phyloP scores from a whole-genome alignment of 2,113 vertebrate genomes.

The Craseonycteris thonglongyai region DNA sequence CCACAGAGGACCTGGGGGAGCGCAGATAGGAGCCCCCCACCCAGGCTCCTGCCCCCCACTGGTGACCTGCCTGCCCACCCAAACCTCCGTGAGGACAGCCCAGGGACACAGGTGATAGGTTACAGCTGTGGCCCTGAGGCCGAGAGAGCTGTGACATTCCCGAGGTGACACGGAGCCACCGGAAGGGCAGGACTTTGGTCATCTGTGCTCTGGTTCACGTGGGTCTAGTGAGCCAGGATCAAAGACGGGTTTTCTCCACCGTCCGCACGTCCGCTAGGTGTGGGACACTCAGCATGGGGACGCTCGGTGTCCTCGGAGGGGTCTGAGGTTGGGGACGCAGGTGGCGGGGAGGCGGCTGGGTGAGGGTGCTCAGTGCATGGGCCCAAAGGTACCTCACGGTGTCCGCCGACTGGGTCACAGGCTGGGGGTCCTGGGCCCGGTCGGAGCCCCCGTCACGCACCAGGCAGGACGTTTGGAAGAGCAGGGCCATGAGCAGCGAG shows the following conservation, averaged over 20 bases:
- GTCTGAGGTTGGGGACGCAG: rapidly evolving
- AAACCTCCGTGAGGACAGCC: neutral
- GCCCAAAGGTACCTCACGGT: slow-evolving; percentile 18
- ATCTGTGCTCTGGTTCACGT: too few species aligned
- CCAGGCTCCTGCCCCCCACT: neutral
- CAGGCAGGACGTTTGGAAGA: slow-evolving; percentile 34
- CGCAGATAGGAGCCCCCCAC: neutral
- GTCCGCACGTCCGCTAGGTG: neutral
- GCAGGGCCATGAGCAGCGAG: slow-evolving; percentile 23
- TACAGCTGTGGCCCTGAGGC: neutral
- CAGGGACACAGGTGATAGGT: neutral
- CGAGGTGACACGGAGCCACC: rapidly evolving
- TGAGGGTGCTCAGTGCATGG: rapidly evolving
- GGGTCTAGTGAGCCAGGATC: neutral
- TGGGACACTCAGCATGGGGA: rapidly evolving
- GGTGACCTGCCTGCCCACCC: rapidly evolving
- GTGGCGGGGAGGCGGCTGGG: neutral
- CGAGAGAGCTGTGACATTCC: rapidly evolving
- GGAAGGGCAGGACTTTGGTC: too few species aligned
- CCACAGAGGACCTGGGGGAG: neutral
- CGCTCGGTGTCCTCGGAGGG: rapidly evolving
- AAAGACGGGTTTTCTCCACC: too few species aligned
- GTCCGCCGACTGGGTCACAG: neutral
- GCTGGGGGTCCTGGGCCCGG: rapidly evolving
- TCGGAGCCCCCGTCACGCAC: neutral